Base-by-base conservation (phyloP, 2,797 vertebrate genomes). In the Apodemus agrarius region DNA sequence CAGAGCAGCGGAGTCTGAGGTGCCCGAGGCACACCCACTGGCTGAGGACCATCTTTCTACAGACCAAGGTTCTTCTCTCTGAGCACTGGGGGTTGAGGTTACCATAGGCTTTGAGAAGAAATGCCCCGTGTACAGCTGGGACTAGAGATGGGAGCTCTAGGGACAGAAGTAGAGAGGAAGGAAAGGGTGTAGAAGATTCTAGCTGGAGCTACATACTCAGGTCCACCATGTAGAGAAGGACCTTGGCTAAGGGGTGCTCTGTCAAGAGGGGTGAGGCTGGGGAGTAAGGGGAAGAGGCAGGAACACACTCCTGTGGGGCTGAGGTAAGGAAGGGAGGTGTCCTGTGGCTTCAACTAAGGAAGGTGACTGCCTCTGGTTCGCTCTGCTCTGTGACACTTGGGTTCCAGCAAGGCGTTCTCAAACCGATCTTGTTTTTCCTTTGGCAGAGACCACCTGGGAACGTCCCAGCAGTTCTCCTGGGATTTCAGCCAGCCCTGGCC, bases 401-500 rank as follows among this genome's bases (percentile, higher is more conserved):
- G 6, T 49, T 91, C 57, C 6, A 13, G 24, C 19, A 3, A 19
- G 52, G 81, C 26, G 72, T 59, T 97, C 89, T 98, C 46, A 3
- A 0, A 89, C 11, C 29, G 74, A 75, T 96, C 98, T 90, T 86
- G 31, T 85, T 89, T 92, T 61, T 90, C 88, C 67, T 14, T 97
- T 96, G 43, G 19, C 98, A 99, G 99, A 99, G 98, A 99, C 99
- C 0, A 99, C 99, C 93, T 99, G 99, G 99, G 99, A 99, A 98
- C 98, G 99, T 82, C 99, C 99, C 0, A 99, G 99, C 97, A 99
- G 99, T 2, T 98, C 98, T 72, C 99, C 99, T 37, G 99, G 99
- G 95, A 99, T 99, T 43, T 99, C 99, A 46, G 99, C 99, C 98
- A 99, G 98, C 98, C 98, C 99, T 9, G 93, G 98, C 94, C 98